Percentiles rank a stretch among this genome's conserved stretches.
Conservation (phyloP, 2,113 vertebrate species). For the Nycticryphes semicollaris region DNA sequence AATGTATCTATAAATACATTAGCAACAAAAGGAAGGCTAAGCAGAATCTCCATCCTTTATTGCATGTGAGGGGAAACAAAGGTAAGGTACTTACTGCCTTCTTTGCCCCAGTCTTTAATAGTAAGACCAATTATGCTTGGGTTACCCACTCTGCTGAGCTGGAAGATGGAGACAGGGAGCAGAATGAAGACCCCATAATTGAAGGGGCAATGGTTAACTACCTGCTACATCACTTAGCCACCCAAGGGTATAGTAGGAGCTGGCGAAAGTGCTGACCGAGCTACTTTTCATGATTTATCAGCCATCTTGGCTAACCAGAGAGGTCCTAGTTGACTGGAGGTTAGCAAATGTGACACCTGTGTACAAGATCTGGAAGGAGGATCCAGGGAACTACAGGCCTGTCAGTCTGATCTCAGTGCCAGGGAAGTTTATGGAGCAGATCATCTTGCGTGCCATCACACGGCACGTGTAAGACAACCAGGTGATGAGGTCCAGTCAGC, state of each 20-base stretch:
- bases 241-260: not conserved
- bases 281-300: not conserved
- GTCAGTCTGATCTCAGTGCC: not conserved
- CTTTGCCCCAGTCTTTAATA: not conserved
- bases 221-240: not conserved
- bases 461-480: fast-evolving
- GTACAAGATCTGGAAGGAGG: not conserved
- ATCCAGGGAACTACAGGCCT: not conserved
- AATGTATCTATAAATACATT: not conserved
- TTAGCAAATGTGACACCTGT: fast-evolving
- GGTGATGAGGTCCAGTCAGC: not conserved
- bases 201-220: not conserved
- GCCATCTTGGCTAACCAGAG: not conserved
- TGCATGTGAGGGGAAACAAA: not conserved
- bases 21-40: not conserved
- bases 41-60: not conserved
- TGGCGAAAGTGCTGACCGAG: not conserved
- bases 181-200: not conserved
- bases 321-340: not conserved
- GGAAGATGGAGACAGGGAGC: not conserved
- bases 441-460: not conserved
- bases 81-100: not conserved
- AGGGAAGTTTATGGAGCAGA: not conserved
- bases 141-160: no score
- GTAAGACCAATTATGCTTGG: not conserved